phyloP scores from a whole-genome alignment of 2,113 vertebrate genomes.

The Hylia prasina region DNA sequence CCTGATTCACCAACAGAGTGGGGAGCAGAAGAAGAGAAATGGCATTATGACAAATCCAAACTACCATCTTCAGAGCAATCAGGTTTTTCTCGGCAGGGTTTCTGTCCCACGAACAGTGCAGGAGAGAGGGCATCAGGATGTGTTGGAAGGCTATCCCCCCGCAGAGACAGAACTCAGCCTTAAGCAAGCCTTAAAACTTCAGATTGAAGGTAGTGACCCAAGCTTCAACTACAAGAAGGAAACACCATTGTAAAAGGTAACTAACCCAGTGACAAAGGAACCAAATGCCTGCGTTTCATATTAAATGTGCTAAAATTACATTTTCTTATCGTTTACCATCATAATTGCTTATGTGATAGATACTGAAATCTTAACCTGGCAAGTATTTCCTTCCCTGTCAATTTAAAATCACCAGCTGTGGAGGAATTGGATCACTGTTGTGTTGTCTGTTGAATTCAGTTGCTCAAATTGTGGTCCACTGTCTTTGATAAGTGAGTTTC shows the following conservation, averaged over 20 bases:
- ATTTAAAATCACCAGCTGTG: neutral
- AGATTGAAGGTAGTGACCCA: slow-evolving; percentile 91
- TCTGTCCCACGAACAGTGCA: slow-evolving; percentile 88
- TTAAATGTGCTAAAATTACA: neutral
- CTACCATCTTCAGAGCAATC: slow-evolving; percentile 94
- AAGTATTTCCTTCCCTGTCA: neutral
- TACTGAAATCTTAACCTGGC: neutral
- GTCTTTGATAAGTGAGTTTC: neutral
- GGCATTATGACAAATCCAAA: slow-evolving; percentile 99
- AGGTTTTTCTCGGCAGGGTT: slow-evolving; percentile 91
- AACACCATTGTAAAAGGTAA: slow-evolving; percentile 93
- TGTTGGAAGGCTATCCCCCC: slow-evolving; percentile 88
- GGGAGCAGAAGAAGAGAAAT: slow-evolving; percentile 91
- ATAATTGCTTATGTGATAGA: neutral
- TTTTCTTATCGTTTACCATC: rapidly evolving
- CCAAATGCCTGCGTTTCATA: neutral
- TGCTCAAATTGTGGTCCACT: neutral
- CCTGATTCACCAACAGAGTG: slow-evolving; percentile 89
- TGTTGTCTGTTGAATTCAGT: neutral
- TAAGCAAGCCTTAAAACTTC: slow-evolving; percentile 98
- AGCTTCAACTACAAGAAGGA: slow-evolving; percentile 98
- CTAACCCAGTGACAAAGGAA: neutral
- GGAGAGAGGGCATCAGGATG: slow-evolving; percentile 87
- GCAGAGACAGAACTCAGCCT: slow-evolving; percentile 93
- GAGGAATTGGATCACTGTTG: neutral